Conservation (phyloP, 2,888 invertebrate species). For the Helicoverpa assulta region DNA sequence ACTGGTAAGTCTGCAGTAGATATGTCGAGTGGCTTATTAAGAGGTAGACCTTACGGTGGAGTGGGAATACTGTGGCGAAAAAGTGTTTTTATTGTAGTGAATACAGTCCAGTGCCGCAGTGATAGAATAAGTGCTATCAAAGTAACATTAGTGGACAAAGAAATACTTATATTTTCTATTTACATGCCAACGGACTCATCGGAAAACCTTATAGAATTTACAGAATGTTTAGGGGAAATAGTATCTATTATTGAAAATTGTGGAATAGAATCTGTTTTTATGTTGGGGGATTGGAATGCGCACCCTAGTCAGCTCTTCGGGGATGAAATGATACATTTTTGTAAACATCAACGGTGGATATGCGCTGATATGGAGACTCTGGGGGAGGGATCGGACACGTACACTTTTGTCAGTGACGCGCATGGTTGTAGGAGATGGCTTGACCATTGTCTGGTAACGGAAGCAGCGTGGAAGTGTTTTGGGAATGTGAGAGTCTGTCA, state of each 20-base stretch:
- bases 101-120: too few species aligned
- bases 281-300: constrained; percentile 5
- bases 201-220: too few species aligned
- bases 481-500: not conserved
- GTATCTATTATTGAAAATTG: not conserved
- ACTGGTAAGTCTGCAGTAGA: constrained; percentile 11
- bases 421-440: not conserved
- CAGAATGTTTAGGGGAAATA: too few species aligned
- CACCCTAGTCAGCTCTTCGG: constrained; percentile 1
- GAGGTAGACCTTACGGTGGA: too few species aligned
- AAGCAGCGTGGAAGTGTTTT: not conserved
- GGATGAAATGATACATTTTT: constrained; percentile 1
- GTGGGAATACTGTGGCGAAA: too few species aligned
- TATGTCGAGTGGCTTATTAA: too few species aligned
- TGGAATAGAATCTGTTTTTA: not conserved
- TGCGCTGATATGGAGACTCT: not conserved
- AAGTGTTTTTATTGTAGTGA: too few species aligned
- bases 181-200: too few species aligned
- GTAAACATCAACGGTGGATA: not conserved
- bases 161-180: too few species aligned
- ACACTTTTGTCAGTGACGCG: too few species aligned
- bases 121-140: too few species aligned
- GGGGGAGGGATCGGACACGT: not conserved
- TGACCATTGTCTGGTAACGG: constrained; percentile 4
- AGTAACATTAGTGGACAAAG: too few species aligned